Evolutionary conservation across 2,113 vertebrate species (phyloP).

Genomic region (Canis aureus): DNA sequence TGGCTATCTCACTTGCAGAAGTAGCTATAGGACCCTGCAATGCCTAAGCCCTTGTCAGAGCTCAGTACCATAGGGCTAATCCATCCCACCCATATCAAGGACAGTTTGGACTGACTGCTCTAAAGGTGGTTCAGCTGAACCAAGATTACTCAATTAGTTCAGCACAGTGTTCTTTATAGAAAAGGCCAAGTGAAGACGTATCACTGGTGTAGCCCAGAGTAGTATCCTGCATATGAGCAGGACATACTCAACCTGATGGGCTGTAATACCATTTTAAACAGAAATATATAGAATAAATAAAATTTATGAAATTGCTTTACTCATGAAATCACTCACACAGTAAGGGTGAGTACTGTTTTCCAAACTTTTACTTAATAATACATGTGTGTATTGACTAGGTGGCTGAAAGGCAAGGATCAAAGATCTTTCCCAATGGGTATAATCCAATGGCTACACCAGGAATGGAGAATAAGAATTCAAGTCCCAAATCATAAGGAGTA

Average conservation of each 20-base stretch:
- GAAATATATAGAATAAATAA: neutral
- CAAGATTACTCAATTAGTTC: neutral
- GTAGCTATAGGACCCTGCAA: neutral
- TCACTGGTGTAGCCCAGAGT: rapidly evolving
- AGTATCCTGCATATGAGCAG: constrained; percentile 21
- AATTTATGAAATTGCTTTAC: neutral
- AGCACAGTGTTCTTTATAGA: constrained; percentile 11
- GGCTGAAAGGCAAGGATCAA: constrained; percentile 28
- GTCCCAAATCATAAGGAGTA: constrained; percentile 29
- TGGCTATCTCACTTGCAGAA: neutral
- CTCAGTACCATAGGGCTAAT: neutral
- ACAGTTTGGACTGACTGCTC: neutral
- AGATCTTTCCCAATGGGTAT: neutral
- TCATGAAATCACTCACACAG: neutral
- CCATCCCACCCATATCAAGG: neutral
- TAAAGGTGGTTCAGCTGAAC: neutral
- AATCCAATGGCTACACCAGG: neutral
- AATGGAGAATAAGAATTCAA: constrained; percentile 6
- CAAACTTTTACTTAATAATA: constrained; percentile 33
- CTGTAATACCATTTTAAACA: constrained; percentile 12
- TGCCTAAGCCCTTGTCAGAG: neutral
- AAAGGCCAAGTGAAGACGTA: neutral
- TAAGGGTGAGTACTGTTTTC: neutral
- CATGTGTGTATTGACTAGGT: neutral
- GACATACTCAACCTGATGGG: neutral